Conservation (phyloP, 1,140 invertebrate species). For the Rhopalosiphum maidis region DNA sequence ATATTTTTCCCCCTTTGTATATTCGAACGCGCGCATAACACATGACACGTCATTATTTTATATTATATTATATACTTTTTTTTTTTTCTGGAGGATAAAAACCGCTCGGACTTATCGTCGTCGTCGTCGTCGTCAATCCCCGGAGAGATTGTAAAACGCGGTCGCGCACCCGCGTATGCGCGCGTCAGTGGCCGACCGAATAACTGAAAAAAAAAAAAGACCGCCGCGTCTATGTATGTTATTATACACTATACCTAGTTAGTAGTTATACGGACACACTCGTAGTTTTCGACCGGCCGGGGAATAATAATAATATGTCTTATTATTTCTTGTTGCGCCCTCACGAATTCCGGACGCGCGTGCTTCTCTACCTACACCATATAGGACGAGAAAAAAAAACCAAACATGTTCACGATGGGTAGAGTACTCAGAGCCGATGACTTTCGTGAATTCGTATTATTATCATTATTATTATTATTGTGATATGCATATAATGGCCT, state of each 20-base stretch:
- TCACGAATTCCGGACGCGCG: background rate
- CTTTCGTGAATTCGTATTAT: background rate
- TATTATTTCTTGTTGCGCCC: background rate
- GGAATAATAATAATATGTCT: background rate
- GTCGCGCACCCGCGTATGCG: background rate
- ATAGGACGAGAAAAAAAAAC: background rate
- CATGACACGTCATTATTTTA: slow-evolving; percentile 58
- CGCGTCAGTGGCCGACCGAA: background rate
- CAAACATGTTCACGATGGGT: too few species aligned
- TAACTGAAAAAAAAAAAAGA: background rate
- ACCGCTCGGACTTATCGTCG: slow-evolving; percentile 39
- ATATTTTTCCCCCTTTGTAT: slow-evolving; percentile 29
- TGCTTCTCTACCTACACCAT: too few species aligned
- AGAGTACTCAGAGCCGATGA: background rate
- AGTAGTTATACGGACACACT: background rate
- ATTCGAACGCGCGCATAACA: slow-evolving; percentile 38
- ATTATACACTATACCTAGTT: background rate
- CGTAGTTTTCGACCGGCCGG: background rate
- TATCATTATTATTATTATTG: background rate
- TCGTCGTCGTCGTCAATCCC: slow-evolving; percentile 21
- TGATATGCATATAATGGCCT: background rate
- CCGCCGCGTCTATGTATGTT: background rate
- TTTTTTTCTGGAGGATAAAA: slow-evolving; percentile 32
- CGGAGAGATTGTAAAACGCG: slow-evolving; percentile 18
- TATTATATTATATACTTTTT: slow-evolving; percentile 35